Base-by-base conservation (phyloP, 1,140 invertebrate species). In the Bilobella aurantiaca region DNA sequence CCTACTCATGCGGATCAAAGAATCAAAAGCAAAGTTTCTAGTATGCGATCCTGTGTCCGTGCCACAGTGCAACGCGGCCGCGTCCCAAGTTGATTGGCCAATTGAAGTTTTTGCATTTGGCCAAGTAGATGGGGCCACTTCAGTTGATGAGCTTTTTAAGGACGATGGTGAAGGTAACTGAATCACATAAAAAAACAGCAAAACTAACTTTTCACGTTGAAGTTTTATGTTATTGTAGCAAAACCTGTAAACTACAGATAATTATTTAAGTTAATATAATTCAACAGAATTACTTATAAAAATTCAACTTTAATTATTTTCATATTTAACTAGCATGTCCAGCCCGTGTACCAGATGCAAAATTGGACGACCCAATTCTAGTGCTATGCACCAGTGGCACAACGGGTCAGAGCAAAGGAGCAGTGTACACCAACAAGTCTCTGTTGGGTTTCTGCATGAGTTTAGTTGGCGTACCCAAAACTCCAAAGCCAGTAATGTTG, bases 321-420 rank as follows among this genome's bases (percentile, higher is more conserved):
- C n/a, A n/a, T n/a, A n/a, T n/a, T n/a, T n/a, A n/a, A n/a, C n/a
- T 57, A 71, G 70, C 59, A 14, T 69, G 70, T 46, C 70, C 67
- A 37, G 59, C 29, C 0, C n/a, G 3, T 3, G 31, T 60, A 16
- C 5, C 60, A 18, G 23, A 27, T 57, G 25, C 46, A 12, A 34
- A 63, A 23, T 34, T 72, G n/a, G 46, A 62, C 47, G 70, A 72
- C 31, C 67, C 67, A 37, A 21, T 64, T 28, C 23, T 72, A 23
- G 65, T 72, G 25, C 47, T 72, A 2, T 72, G 67, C 31, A 72
- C 69, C 1, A 68, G 63, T 66, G 71, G 68, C 3, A 72, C 69
- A n/a, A 70, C 66, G 16, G 69, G 65, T 2, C 30, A 47, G 32
- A 71, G 67, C 30, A 66, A 65, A 62, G 69, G 69, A 14, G 72